Evolutionary conservation across 2,888 invertebrate genomes (phyloP).

Genomic region (Thera britannica): DNA sequence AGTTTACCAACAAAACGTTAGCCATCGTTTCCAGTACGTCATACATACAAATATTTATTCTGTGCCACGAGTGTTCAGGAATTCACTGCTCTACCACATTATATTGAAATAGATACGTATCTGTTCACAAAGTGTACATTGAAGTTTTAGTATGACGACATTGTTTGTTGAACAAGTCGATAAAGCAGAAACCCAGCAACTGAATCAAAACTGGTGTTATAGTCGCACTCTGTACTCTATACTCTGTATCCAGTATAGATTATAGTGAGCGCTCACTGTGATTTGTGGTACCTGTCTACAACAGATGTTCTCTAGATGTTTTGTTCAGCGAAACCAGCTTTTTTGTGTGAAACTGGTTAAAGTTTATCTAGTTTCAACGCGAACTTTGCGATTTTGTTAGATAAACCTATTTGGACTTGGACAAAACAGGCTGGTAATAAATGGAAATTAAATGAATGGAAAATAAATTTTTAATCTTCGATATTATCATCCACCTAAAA

Average conservation of each 20-base stretch:
- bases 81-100: slow-evolving; percentile 29
- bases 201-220: slow-evolving; percentile 4
- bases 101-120: neutral
- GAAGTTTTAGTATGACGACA: neutral
- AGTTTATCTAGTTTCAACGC: too few relatives aligned
- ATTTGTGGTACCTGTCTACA: slow-evolving; percentile 1
- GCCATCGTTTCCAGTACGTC: slow-evolving; percentile 13
- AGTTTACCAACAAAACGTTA: slow-evolving; percentile 39
- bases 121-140: slow-evolving; percentile 5
- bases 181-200: slow-evolving; percentile 17
- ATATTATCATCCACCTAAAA: too few relatives aligned
- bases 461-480: too few relatives aligned
- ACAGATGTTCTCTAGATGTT: neutral
- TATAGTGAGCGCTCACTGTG: neutral
- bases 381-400: too few relatives aligned
- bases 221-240: slow-evolving; percentile 3
- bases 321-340: slow-evolving; percentile 2
- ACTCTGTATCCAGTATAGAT: neutral
- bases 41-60: slow-evolving; percentile 22
- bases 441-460: too few relatives aligned
- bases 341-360: neutral
- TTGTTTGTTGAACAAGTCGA: slow-evolving; percentile 8
- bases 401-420: too few relatives aligned
- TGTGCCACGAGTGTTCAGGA: slow-evolving; percentile 28
- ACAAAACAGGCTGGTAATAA: too few relatives aligned